These are phyloP conservation scores for Zaprionus camerounensis DNA, from an alignment of 1,140 invertebrate species.

Conservation along the genomic window DNA sequence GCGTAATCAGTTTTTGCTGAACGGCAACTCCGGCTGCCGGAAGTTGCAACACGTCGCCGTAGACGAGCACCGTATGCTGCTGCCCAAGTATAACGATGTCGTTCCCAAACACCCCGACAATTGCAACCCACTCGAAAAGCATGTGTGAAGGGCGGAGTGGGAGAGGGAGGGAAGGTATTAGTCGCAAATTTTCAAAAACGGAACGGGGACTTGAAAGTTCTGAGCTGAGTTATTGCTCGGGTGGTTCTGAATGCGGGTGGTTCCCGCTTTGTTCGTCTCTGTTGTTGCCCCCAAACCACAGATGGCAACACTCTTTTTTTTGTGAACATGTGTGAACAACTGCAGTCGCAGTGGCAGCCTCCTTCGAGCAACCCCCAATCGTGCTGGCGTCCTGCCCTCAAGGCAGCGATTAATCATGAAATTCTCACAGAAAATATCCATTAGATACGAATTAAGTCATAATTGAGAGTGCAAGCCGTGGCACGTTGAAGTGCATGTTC, in stretches of 20 bases:
- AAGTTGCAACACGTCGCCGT: constrained; percentile 75
- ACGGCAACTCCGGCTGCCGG: constrained; percentile 45
- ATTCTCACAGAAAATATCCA: constrained; percentile 82
- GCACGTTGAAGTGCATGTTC: constrained; percentile 67
- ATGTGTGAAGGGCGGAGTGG: constrained; percentile 7
- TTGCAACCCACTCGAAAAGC: constrained; percentile 43
- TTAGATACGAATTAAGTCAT: constrained; percentile 84
- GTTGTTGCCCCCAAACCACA: constrained; percentile 48
- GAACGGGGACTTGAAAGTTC: constrained; percentile 45
- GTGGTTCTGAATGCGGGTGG: constrained; percentile 9
- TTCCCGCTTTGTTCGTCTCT: constrained; percentile 43
- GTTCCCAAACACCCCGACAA: constrained; percentile 62
- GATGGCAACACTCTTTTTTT: constrained; percentile 45
- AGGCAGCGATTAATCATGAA: constrained; percentile 79
- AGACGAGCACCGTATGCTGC: constrained; percentile 64
- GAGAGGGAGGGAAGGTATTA: constrained; percentile 24
- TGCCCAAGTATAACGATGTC: constrained; percentile 32
- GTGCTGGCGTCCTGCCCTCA: constrained; percentile 40
- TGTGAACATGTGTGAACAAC: constrained; percentile 81
- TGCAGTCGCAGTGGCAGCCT: constrained; percentile 43
- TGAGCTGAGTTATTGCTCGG: constrained; percentile 63
- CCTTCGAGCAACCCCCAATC: constrained; percentile 30
- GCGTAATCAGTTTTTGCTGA: constrained; percentile 73
- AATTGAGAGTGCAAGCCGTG: constrained; percentile 76
- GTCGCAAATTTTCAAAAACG: constrained; percentile 60